Evolutionary conservation across 1,140 invertebrate genomes (phyloP).

Genomic region (Pristionchus pacificus): DNA sequence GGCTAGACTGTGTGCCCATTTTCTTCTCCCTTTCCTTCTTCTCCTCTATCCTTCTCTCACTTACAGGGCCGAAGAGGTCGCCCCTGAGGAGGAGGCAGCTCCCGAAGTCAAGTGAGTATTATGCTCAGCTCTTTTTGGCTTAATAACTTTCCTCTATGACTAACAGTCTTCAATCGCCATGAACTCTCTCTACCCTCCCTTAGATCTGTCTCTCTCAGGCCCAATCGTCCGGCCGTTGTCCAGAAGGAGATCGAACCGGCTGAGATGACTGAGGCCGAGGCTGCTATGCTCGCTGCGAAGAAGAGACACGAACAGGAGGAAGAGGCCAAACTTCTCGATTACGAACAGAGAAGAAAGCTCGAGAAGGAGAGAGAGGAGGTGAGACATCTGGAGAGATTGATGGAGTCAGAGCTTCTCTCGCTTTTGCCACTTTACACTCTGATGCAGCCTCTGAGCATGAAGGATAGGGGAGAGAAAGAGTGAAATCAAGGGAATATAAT

Average conservation of each 20-base stretch:
- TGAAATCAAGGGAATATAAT: no score
- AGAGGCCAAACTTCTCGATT: conserved; percentile 49
- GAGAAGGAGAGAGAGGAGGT: conserved; percentile 46
- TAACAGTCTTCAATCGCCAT: no score
- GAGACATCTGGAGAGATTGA: no score
- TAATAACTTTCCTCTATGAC: conserved; percentile 5
- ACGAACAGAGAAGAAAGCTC: conserved; percentile 47
- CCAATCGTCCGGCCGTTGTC: conserved; percentile 24
- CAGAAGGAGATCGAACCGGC: conserved; percentile 39
- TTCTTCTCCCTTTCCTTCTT: conserved; percentile 6
- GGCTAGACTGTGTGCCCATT: background rate
- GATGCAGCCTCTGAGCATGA: no score
- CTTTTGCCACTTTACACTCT: no score
- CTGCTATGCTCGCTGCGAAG: conserved; percentile 51
- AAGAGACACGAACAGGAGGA: conserved; percentile 57
- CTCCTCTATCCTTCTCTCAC: conserved; percentile 10
- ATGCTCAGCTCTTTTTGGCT: conserved; percentile 7
- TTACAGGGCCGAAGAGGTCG: conserved; percentile 25
- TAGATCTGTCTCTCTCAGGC: background rate
- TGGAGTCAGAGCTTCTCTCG: no score
- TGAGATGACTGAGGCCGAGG: conserved; percentile 49
- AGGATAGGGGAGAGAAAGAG: no score
- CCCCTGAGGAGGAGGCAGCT: conserved; percentile 28
- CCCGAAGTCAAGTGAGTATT: conserved; percentile 23
- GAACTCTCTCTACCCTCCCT: background rate